phyloP scores from a whole-genome alignment of 2,888 invertebrate genomes.

The Germaria angustata region DNA sequence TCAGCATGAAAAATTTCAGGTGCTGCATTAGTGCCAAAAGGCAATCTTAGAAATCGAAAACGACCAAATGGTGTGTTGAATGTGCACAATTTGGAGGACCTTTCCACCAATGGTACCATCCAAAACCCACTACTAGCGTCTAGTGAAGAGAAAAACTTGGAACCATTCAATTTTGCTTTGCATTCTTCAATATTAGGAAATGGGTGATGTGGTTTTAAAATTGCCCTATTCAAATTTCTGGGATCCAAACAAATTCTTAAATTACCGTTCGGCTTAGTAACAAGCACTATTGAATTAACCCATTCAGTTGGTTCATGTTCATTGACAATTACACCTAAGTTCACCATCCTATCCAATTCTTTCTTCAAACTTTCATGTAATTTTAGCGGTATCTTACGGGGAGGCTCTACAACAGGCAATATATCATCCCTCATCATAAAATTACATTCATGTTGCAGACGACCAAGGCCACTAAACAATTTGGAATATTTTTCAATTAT shows the following conservation, averaged over 20 bases:
- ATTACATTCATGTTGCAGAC: constrained; percentile 30
- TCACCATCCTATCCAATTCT: constrained; percentile 46
- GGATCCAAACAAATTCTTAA: constrained; percentile 61
- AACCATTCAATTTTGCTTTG: constrained; percentile 32
- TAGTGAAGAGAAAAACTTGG: background rate
- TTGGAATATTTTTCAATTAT: too few relatives aligned
- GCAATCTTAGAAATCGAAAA: constrained; percentile 19
- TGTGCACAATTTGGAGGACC: background rate
- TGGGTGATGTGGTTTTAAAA: constrained; percentile 15
- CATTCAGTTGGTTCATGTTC: constrained; percentile 58
- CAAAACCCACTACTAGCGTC: constrained; percentile 53
- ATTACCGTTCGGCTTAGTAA: constrained; percentile 56
- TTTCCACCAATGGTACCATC: constrained; percentile 55
- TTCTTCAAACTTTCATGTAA: constrained; percentile 36
- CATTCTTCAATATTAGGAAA: constrained; percentile 47
- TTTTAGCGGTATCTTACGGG: background rate
- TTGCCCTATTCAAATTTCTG: constrained; percentile 60
- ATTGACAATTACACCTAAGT: constrained; percentile 41
- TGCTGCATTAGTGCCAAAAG: constrained; percentile 59
- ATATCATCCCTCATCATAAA: background rate
- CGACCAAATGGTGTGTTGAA: background rate
- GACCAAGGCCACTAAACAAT: constrained; percentile 58
- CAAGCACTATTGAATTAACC: constrained; percentile 63
- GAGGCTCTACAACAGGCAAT: too few relatives aligned
- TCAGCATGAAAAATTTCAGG: constrained; percentile 55